phyloP scores from a whole-genome alignment of 2,113 vertebrate species.

The Physeter macrocephalus region DNA sequence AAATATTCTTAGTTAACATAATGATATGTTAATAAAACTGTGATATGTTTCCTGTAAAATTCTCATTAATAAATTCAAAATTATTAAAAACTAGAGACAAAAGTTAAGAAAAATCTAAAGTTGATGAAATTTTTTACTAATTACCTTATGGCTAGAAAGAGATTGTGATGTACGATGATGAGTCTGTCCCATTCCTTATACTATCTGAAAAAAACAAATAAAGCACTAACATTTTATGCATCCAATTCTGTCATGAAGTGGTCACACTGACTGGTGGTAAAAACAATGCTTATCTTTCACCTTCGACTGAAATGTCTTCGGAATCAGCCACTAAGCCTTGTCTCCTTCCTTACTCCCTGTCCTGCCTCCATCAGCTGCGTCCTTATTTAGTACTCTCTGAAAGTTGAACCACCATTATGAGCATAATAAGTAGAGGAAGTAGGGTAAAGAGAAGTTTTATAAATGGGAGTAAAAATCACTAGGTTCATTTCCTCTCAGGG shows the following conservation, averaged over 20 bases:
- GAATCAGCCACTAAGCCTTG: neutral
- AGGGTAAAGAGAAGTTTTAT: neutral
- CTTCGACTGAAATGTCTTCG: neutral
- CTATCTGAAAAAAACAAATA: neutral
- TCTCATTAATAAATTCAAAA: neutral
- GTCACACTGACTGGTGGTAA: neutral
- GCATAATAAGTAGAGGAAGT: neutral
- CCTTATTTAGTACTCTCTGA: neutral
- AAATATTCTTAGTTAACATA: neutral
- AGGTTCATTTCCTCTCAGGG: neutral
- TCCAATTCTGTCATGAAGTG: neutral
- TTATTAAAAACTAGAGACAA: neutral
- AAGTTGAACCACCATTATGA: neutral
- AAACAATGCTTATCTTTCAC: neutral
- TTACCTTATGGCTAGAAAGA: neutral
- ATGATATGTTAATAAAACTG: neutral
- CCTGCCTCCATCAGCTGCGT: accelerated
- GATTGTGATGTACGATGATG: neutral
- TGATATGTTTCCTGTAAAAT: neutral
- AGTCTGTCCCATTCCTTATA: neutral
- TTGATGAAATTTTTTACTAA: neutral
- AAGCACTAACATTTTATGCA: neutral
- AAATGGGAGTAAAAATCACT: neutral
- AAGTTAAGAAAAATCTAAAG: neutral
- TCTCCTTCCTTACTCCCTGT: neutral